Evolutionary conservation across 2,113 vertebrate species (phyloP).

Genomic region (Lanius ludovicianus): DNA sequence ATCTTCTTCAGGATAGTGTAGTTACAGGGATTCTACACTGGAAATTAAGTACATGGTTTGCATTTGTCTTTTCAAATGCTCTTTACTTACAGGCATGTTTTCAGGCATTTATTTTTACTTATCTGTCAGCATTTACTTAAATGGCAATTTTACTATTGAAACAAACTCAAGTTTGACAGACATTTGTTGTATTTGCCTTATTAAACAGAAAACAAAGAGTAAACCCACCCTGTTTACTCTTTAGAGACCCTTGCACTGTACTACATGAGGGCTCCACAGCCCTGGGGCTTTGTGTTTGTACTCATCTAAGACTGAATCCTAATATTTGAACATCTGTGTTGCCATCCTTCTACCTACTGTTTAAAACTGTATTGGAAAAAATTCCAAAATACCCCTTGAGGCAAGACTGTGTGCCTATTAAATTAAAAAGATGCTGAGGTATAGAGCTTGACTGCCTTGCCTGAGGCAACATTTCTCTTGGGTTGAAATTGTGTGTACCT

Average conservation of each 20-base stretch:
- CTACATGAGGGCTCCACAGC: background rate
- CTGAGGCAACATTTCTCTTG: background rate
- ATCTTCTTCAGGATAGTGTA: background rate
- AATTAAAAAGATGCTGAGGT: background rate
- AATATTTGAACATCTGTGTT: constrained; percentile 52
- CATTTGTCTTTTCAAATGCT: background rate
- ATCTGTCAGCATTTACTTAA: constrained; percentile 11
- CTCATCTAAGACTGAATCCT: constrained; percentile 21
- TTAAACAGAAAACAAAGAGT: constrained; percentile 48
- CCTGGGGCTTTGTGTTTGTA: background rate
- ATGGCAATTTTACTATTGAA: constrained; percentile 36
- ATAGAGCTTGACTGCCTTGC: constrained; percentile 17
- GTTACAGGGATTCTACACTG: background rate
- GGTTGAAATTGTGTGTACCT: background rate
- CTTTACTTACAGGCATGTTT: background rate
- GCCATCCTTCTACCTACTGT: background rate
- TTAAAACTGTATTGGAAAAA: background rate
- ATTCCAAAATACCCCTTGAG: background rate
- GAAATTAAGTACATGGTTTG: background rate
- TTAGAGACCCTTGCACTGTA: background rate
- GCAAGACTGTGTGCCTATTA: background rate
- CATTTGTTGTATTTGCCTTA: constrained; percentile 49
- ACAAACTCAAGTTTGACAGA: constrained; percentile 39
- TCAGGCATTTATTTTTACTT: background rate
- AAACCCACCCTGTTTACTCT: constrained; percentile 15